phyloP scores from a whole-genome alignment of 37 sponge, comb jelly and placozoan genomes.

The Chondrilla cf. caribensis region DNA sequence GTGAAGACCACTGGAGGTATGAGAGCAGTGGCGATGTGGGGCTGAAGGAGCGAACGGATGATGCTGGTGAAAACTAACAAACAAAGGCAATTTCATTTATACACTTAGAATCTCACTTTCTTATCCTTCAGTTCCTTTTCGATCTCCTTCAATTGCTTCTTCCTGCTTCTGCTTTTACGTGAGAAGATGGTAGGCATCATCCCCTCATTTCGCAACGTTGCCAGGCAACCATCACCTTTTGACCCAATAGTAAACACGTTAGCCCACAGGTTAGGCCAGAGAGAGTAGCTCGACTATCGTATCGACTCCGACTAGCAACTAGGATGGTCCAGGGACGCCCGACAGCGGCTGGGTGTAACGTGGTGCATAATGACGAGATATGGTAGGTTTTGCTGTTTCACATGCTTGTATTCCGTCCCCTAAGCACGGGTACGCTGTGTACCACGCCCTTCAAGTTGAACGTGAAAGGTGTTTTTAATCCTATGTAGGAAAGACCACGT shows the following conservation, averaged over 20 bases:
- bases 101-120: too few species aligned
- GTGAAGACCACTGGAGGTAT: constrained; percentile 29
- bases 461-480: too few species aligned
- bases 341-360: constrained; percentile 29
- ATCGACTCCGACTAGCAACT: too few species aligned
- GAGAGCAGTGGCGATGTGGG: constrained; percentile 6
- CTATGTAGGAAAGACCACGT: constrained; percentile 83
- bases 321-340: constrained; percentile 18
- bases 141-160: not conserved
- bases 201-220: not conserved
- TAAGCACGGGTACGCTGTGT: not conserved
- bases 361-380: constrained; percentile 53
- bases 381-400: constrained; percentile 47
- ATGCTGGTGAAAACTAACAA: not conserved
- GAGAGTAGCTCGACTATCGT: too few species aligned
- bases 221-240: not conserved
- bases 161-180: constrained; percentile 3
- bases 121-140: too few species aligned
- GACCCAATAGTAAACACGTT: not conserved
- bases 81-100: too few species aligned
- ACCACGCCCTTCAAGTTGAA: not conserved
- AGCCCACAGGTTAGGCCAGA: too few species aligned
- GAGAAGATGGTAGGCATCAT: not conserved
- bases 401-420: not conserved
- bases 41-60: not conserved